phyloP scores from a whole-genome alignment of 2,888 invertebrate species.

The Prosopocoilus inquinatus region DNA sequence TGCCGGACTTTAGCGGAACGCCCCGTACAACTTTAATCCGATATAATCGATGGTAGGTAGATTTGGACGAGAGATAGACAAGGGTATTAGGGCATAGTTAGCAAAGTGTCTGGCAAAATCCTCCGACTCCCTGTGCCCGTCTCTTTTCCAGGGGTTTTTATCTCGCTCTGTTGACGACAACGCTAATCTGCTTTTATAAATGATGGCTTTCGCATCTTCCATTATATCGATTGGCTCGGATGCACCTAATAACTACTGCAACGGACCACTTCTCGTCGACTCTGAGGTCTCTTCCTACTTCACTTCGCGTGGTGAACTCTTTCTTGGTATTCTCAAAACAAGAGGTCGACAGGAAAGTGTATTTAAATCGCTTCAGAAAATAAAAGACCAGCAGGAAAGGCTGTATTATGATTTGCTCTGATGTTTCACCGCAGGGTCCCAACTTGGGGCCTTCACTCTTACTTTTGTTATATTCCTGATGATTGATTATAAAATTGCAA shows the following conservation, averaged over 20 bases:
- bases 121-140: constrained; percentile 4
- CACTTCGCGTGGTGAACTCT: no score
- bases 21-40: constrained; percentile 32
- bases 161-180: constrained; percentile 7
- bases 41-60: constrained; percentile 44
- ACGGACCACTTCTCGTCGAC: no score
- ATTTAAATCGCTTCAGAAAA: no score
- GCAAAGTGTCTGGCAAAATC: constrained; percentile 38
- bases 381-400: no score
- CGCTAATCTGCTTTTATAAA: constrained; percentile 17
- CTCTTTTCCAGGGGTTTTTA: constrained; percentile 10
- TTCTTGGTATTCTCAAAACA: no score
- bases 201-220: constrained; percentile 10
- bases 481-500: no score
- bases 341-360: no score
- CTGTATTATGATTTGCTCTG: no score
- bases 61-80: constrained; percentile 40
- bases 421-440: no score
- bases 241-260: neutral
- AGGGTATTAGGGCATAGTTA: constrained; percentile 47
- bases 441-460: no score
- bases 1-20: neutral
- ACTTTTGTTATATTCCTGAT: no score
- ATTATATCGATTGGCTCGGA: neutral
- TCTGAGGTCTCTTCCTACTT: no score